Conservation (phyloP, 2,797 vertebrate species). For the Mus spretus region DNA sequence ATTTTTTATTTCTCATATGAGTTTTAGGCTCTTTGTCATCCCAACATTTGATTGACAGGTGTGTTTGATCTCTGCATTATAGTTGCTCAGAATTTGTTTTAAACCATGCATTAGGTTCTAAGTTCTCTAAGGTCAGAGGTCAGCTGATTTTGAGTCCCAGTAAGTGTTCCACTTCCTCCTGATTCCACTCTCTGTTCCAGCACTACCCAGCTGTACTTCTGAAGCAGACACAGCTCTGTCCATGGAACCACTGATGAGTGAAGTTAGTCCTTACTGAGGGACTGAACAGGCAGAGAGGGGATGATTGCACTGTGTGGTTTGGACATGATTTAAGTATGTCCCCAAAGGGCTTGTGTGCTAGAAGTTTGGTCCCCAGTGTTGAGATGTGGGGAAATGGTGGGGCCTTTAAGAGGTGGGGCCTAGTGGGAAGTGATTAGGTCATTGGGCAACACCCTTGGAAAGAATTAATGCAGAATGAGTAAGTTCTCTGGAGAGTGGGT, state of each 20-base stretch:
- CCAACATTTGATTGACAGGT: background rate
- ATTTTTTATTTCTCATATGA: background rate
- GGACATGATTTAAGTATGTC: background rate
- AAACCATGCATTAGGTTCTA: background rate
- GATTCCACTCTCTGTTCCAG: background rate
- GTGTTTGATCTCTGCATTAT: background rate
- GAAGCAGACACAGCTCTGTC: background rate
- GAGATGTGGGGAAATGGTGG: background rate
- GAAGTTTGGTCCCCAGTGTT: background rate
- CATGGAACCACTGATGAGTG: fast-evolving
- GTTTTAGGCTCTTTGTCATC: background rate
- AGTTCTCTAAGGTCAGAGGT: background rate
- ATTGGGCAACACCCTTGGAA: background rate
- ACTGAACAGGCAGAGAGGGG: fast-evolving
- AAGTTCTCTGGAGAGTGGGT: background rate
- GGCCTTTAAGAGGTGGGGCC: background rate
- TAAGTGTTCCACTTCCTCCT: background rate
- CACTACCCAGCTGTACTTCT: background rate
- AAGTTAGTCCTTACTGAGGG: fast-evolving
- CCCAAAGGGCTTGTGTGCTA: background rate
- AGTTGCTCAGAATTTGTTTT: background rate
- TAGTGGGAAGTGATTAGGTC: background rate
- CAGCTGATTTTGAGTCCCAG: background rate
- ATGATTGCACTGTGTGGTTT: background rate
- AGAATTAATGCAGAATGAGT: background rate